Base-by-base conservation (phyloP, 2,888 invertebrate species). In the Erpobdella octoculata region DNA sequence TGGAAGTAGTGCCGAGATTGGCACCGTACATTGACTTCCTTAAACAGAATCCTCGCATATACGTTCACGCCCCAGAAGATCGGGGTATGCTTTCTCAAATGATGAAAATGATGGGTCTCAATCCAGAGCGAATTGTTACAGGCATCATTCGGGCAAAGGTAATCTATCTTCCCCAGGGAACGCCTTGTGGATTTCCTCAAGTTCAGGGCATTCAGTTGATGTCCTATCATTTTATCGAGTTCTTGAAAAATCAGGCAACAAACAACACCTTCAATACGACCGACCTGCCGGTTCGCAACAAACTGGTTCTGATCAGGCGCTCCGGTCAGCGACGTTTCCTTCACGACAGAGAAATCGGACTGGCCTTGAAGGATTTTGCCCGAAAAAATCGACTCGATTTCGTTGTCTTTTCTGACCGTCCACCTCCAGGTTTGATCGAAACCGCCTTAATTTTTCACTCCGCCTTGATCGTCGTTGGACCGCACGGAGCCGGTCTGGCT, bases 401-500 rank as follows among this genome's bases (percentile, higher is more conserved):
- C 41, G 62, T 64, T 25, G 15, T 73, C 21, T 76, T 74, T 53
- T 33, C 64, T 15, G 76, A 76, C 66, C 62, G 73, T 25, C 75
- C 75, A 4, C 21, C 66, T 9, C 76, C 75, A 18, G 15, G 74
- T 2, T 58, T 76, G 21, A 38, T 62, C 5, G 53, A 68, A 15
- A 73, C 76, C 1, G 74, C 74, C 73, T 6, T 31, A 61, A 74
- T 74, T 48, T 76, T 76, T 46, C 25, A 72, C 48, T 28, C 68
- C 12, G 76, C 77, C 1, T 48, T 31, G 28, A 18, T 77, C 9
- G 69, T 77, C 9, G 74, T 77, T 8, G 77, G 72, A 8, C 77
- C 77, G 1, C 77, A 77, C 66, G 77, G 77, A 5, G 77, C 77
- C 0, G 77, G 77, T 4, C 58, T 75, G 15, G 62, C 77, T 5